Evolutionary conservation across 1,140 invertebrate species (phyloP).

Genomic region (Mesaphorura yosii): DNA sequence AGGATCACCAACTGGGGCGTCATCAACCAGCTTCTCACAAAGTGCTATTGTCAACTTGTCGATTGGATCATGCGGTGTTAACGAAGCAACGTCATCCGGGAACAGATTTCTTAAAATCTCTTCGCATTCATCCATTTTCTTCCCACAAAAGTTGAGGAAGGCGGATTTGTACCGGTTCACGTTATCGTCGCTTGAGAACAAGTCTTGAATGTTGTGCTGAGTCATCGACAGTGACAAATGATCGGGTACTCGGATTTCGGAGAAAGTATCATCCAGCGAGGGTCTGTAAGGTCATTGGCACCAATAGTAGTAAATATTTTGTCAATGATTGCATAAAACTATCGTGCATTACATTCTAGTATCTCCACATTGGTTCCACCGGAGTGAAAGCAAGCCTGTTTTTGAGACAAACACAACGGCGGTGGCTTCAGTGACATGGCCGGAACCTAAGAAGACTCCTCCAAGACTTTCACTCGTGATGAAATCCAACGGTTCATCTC

Average conservation of each 20-base stretch:
- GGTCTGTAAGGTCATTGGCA: background rate
- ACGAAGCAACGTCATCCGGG: slow-evolving; percentile 37
- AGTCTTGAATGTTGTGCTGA: slow-evolving; percentile 1
- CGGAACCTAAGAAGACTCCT: slow-evolving; percentile 24
- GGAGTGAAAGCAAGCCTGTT: slow-evolving; percentile 11
- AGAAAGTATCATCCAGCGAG: slow-evolving; percentile 14
- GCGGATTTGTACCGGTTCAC: slow-evolving; percentile 28
- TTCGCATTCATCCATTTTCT: slow-evolving; percentile 44
- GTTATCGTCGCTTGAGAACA: slow-evolving; percentile 16
- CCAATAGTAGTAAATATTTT: background rate
- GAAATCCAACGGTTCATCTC: slow-evolving; percentile 17
- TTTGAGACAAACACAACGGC: slow-evolving; percentile 13
- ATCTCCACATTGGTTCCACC: background rate
- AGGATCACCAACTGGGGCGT: slow-evolving; percentile 74
- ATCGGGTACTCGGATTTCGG: slow-evolving; percentile 23
- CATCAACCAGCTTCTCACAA: slow-evolving; percentile 61
- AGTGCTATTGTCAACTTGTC: slow-evolving; percentile 20
- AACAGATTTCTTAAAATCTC: slow-evolving; percentile 57
- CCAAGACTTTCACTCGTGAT: slow-evolving; percentile 5
- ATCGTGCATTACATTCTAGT: slow-evolving; percentile 7
- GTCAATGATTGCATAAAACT: background rate
- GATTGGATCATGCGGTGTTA: slow-evolving; percentile 25
- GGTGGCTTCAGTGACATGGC: slow-evolving; percentile 10
- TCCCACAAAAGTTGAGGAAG: slow-evolving; percentile 22
- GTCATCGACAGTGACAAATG: slow-evolving; percentile 25